phyloP scores from a whole-genome alignment of 2,888 invertebrate species.

The Hemicrepidius hirtus region DNA sequence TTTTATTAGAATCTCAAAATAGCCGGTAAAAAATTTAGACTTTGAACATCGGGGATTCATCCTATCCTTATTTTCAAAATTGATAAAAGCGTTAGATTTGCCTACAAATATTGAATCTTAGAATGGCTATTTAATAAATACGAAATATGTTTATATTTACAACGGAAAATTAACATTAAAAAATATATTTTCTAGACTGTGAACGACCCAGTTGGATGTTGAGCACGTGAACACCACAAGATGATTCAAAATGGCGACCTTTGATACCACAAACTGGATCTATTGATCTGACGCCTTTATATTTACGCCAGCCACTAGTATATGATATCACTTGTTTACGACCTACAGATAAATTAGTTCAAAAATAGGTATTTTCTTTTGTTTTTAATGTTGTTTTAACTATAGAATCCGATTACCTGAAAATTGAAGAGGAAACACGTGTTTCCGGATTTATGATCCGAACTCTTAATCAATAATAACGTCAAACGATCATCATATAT shows the following conservation, averaged over 20 bases:
- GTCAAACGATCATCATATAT: no score
- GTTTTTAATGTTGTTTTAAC: no score
- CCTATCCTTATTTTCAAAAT: not conserved
- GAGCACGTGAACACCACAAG: conserved; percentile 33
- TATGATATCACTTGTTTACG: conserved; percentile 30
- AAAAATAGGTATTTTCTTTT: no score
- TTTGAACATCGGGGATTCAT: no score
- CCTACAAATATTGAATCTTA: not conserved
- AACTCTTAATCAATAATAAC: no score
- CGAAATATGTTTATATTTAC: not conserved
- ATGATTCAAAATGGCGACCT: conserved; percentile 40
- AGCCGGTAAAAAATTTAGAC: no score
- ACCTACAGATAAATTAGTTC: conserved; percentile 23
- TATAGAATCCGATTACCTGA: no score
- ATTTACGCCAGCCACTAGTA: conserved; percentile 25
- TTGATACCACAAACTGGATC: conserved; percentile 32
- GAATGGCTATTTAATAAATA: not conserved
- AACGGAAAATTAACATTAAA: conserved; percentile 16
- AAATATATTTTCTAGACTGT: conserved; percentile 38
- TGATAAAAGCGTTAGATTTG: not conserved
- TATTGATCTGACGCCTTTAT: conserved; percentile 32
- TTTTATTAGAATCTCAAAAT: no score
- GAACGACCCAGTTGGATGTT: conserved; percentile 36
- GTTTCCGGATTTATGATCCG: no score
- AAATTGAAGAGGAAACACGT: no score